Evolutionary conservation across 2,113 vertebrate species (phyloP).

Genomic region (Oreotrochilus melanogaster): DNA sequence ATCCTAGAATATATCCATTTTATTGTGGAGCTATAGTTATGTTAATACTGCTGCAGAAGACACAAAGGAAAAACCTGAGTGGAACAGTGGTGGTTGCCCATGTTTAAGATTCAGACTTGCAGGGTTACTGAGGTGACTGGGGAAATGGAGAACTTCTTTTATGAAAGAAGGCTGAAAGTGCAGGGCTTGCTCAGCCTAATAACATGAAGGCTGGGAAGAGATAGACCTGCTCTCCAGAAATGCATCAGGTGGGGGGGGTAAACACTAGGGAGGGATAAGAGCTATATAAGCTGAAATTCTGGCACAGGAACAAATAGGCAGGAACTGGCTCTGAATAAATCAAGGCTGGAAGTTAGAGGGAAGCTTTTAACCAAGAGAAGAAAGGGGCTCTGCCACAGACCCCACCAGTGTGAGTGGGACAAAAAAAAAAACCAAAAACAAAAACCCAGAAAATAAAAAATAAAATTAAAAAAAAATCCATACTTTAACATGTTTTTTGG

Average conservation of each 20-base stretch:
- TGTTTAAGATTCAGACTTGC: constrained; percentile 41
- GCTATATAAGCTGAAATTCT: constrained; percentile 71
- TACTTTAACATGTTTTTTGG: background rate
- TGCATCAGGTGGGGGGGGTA: background rate
- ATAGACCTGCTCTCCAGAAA: constrained; percentile 68
- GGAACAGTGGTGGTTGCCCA: background rate
- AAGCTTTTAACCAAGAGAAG: constrained; percentile 38
- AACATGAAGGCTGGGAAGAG: constrained; percentile 65
- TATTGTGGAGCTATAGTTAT: background rate
- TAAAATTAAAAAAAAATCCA: too few relatives aligned
- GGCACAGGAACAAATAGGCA: constrained; percentile 72
- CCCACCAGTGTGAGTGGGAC: background rate
- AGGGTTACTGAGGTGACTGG: constrained; percentile 46
- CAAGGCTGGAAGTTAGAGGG: constrained; percentile 56
- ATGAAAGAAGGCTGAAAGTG: constrained; percentile 56
- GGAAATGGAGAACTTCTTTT: constrained; percentile 56
- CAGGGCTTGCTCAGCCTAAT: constrained; percentile 64
- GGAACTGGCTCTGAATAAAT: constrained; percentile 67
- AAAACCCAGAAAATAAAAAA: too few relatives aligned
- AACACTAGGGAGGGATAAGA: constrained; percentile 71
- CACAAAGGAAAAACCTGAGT: background rate
- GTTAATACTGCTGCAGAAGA: background rate
- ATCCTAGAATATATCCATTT: constrained; percentile 14
- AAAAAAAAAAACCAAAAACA: background rate
- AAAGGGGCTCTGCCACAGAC: background rate